Base-by-base conservation (phyloP, 2,888 invertebrate genomes). In the Argyresthia albistria region DNA sequence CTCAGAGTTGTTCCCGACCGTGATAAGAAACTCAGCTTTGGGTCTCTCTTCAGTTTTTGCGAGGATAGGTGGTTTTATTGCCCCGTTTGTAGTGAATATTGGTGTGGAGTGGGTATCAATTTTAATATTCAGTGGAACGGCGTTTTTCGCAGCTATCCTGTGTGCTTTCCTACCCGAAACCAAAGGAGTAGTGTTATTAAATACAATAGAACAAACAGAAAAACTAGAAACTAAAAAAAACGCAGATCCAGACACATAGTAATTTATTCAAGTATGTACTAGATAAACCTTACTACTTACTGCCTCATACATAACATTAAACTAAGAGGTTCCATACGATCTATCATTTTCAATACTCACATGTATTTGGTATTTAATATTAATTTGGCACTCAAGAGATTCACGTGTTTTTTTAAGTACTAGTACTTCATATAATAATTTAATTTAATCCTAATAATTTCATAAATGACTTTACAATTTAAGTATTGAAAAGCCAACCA, bases 41-140 rank as follows among this genome's bases (percentile, higher is more conserved):
- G 97, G 97, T 0, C 89, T 93, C n/a, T 93, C 94, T n/a, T 97
- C 96, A 0, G 94, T 95, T 92, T 90, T 92, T 66, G 96, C 96
- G 0, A 89, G 97, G 58, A 81, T 96, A 25, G 97, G 97, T 0
- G 95, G 96, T 0, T 95, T 97, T 89, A 61, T 92, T 8, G 95
- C 97, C 0, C 96, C 97, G 0, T 94, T 94, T 66, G 90, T 97
- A 8, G 91, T 93, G 15, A 90, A 90, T 25, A 64, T 93, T 64
- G 78, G 74, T 52, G 69, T 73, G 35, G 77, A 84, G 60, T 81
- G 81, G 80, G 67, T 68, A 1, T 81, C 86, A 9, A 73, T 83
- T 51, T 55, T 70, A 42, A 73, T 81, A 65, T 86, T 87, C 55
- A 77, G 80, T 57, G 55, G 62, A 3, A 59, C 79, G 55, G 75